Base-by-base conservation (phyloP, 2,888 invertebrate species). In the Lepetodrilus schrolli region DNA sequence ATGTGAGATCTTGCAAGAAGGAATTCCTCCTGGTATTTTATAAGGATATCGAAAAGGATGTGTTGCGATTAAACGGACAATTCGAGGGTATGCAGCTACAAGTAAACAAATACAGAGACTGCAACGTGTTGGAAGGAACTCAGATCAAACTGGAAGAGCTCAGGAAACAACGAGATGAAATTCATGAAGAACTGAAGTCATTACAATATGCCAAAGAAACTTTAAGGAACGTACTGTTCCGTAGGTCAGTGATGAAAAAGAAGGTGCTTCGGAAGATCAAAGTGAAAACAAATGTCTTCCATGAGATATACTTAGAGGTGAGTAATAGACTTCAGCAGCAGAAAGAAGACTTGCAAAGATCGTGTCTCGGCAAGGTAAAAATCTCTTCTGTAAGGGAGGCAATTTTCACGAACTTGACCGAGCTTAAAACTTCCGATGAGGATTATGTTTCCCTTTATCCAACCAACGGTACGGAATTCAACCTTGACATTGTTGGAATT, bases 331-430 rank as follows among this genome's bases (percentile, higher is more conserved):
- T 84, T 4, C 70, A 76, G 30, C 70, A 76, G 13, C 78, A 83
- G 58, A 84, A 80, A 73, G 77, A 78, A 47, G 80, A 83, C 58
- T 79, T 86, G 7, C 81, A 83, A 37, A 76, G 74, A 13, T 73
- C 84, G 4, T 81, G 82, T 7, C 79, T 83, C 20, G 69, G 74
- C n/a, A 88, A 88, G 70, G 81, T 88, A 7, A 82, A 86, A 47
- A 76, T 87, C 1, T 74, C 86, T 1, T 84, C 86, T 37, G 86
- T 88, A 7, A 79, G 85, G 47, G 88, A 88, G 77, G 86, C 88
- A 0, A 78, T 87, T n/a, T 37, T 74, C 0, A 26, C 72, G 7
- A 73, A 78, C 0, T 30, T 82, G 2, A 58, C 66, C 30, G 79
- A 79, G 13, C 72, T 83, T 2, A 30, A 65, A 37, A 36, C 38